Evolutionary conservation across 2,888 invertebrate genomes (phyloP).

Genomic region (Rambutsinella grinnellia): DNA sequence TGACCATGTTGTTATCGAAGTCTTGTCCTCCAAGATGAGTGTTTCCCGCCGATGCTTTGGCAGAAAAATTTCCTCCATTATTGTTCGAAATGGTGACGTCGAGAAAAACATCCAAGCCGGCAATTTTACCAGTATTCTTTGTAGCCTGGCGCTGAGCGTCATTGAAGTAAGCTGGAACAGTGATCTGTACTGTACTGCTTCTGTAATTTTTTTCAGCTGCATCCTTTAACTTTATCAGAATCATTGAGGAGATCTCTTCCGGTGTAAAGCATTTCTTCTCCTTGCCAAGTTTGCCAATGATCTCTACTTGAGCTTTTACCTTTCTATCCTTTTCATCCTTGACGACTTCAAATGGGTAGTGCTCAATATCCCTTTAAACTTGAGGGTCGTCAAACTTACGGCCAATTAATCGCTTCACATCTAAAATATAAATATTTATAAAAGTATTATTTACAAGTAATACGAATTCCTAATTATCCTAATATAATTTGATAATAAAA

Average conservation of each 20-base stretch:
- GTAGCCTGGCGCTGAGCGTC: constrained; percentile 79
- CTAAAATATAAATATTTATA: no score
- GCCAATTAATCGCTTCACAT: constrained; percentile 82
- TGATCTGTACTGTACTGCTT: constrained; percentile 80
- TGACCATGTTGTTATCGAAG: constrained; percentile 68
- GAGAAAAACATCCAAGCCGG: constrained; percentile 86
- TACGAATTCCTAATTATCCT: background rate
- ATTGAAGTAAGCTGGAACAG: constrained; percentile 85
- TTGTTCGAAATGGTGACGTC: constrained; percentile 74
- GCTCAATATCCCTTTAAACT: constrained; percentile 94
- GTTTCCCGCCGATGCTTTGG: constrained; percentile 77
- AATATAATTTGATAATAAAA: background rate
- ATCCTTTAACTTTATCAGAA: constrained; percentile 91
- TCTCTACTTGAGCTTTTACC: constrained; percentile 65
- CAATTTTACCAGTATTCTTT: constrained; percentile 86
- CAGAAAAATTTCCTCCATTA: constrained; percentile 76
- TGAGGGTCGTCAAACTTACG: constrained; percentile 87
- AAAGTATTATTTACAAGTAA: no score
- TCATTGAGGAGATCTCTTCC: constrained; percentile 76
- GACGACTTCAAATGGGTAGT: constrained; percentile 92
- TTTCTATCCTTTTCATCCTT: constrained; percentile 78
- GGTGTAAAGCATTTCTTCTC: constrained; percentile 75
- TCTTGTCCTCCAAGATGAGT: constrained; percentile 78
- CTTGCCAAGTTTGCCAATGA: no score
- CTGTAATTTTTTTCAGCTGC: constrained; percentile 90